Evolutionary conservation across 2,797 vertebrate genomes (phyloP).

Genomic region (Sebastes goodei): DNA sequence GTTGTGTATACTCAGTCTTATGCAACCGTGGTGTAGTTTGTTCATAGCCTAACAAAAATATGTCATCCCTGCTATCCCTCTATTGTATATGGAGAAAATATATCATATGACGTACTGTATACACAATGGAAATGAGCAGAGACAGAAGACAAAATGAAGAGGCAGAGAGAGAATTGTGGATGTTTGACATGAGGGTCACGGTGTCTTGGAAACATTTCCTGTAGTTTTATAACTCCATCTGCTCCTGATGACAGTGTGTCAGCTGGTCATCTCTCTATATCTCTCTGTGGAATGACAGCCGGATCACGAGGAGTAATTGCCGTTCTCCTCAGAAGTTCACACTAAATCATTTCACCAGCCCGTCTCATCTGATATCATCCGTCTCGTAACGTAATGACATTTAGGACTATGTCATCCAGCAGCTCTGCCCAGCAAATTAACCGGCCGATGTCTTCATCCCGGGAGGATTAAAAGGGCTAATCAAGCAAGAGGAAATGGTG

Average conservation of each 20-base stretch:
- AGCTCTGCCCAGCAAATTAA: conserved; percentile 32
- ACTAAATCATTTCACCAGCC: conserved; percentile 9
- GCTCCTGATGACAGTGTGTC: not conserved
- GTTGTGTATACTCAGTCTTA: too few relatives aligned
- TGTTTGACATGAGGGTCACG: not conserved
- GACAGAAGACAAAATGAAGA: not conserved
- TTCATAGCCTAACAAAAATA: too few relatives aligned
- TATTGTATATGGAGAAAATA: not conserved
- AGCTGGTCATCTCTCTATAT: not conserved
- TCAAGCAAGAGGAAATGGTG: conserved; percentile 4
- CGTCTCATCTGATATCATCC: conserved; percentile 35
- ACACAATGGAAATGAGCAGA: not conserved
- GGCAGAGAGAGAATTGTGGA: not conserved
- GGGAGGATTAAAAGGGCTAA: conserved; percentile 34
- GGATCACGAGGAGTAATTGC: conserved; percentile 42
- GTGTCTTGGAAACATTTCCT: not conserved
- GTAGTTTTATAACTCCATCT: not conserved
- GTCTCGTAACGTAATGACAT: conserved; percentile 31
- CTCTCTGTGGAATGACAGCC: not conserved
- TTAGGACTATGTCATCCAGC: conserved; percentile 29
- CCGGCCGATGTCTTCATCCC: conserved; percentile 5
- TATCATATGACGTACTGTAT: not conserved
- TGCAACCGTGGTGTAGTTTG: too few relatives aligned
- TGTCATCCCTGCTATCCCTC: too few relatives aligned
- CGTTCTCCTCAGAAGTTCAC: conserved; percentile 11